Percentiles rank a stretch among this genome's conserved stretches.
These are phyloP conservation scores for Protophormia terraenovae DNA, from an alignment of 2,888 invertebrate genomes.

Conservation along the genomic window DNA sequence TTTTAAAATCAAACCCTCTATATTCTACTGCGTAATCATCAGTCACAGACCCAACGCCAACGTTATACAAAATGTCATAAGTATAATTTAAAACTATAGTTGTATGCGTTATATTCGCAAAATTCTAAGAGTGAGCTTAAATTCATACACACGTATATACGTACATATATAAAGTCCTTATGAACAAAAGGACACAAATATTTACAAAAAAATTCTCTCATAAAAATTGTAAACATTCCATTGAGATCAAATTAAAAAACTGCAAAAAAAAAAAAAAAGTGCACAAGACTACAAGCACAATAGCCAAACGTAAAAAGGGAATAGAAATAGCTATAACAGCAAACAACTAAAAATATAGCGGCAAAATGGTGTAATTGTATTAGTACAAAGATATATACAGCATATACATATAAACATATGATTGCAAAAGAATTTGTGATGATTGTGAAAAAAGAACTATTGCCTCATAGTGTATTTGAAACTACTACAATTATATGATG, in stretches of 20 bases:
- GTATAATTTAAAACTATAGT: background rate
- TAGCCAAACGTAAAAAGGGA: constrained; percentile 12
- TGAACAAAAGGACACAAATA: constrained; percentile 50
- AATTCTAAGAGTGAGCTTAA: background rate
- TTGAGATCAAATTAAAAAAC: constrained; percentile 67
- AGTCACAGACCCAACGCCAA: background rate
- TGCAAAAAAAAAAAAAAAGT: background rate
- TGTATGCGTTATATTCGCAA: background rate
- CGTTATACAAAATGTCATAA: background rate
- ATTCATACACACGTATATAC: background rate
- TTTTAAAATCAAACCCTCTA: background rate
- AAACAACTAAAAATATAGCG: background rate
- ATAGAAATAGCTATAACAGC: background rate
- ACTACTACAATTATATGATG: background rate
- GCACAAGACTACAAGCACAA: constrained; percentile 35
- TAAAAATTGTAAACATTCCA: constrained; percentile 69
- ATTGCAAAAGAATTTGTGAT: background rate
- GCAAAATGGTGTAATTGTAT: background rate
- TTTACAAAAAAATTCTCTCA: constrained; percentile 62
- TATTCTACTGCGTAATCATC: background rate
- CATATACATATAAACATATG: background rate
- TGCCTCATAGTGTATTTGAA: background rate
- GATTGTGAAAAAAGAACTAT: background rate
- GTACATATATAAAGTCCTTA: constrained; percentile 77
- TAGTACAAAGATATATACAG: background rate